Evolutionary conservation across 2,888 invertebrate genomes (phyloP), one percentile per base, ranked within the genome.

Genomic region (Entomobrya proxima): DNA sequence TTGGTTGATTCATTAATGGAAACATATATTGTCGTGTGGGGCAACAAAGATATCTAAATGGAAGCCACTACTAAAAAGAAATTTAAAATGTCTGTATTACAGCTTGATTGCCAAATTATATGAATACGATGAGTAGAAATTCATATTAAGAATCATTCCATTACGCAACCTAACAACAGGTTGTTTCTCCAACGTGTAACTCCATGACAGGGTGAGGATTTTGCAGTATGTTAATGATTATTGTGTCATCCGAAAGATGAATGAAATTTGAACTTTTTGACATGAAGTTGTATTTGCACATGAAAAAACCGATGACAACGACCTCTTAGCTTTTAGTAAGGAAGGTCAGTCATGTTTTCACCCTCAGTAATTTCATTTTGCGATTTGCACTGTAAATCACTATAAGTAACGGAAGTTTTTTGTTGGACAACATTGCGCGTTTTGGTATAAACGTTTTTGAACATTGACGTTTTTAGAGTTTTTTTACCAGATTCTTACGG

Each of bases 211-310:
- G 58, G 58, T 58, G n/a, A n/a, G n/a, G n/a, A n/a, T n/a, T n/a
- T n/a, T n/a, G n/a, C n/a, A n/a, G n/a, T n/a, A n/a, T n/a, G n/a
- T n/a, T n/a, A 58, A 21, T 55, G 27, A 32, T 30, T 67, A 64
- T 0, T 44, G 15, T 44, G 40, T 18, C 24, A 9, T 1, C 69
- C 44, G 9, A 27, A 44, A 69, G 44, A 44, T 69, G 27, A 69
- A 69, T 40, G 69, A 40, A 15, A 44, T 24, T 69, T 69, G 69
- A 40, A 69, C 69, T 69, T 69, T n/a, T 40, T 69, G 27, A 69
- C 69, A 69, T 69, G 40, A 24, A 69, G 15, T 15, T 35, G 61
- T 11, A n/a, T 50, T 18, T 5, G 4, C n/a, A n/a, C 32, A 32
- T 58, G 58, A 15, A 58, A 58, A 58, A 58, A 58, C 55, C 3